phyloP scores from a whole-genome alignment of 2,113 vertebrate species.

The Nansenia antarctica region DNA sequence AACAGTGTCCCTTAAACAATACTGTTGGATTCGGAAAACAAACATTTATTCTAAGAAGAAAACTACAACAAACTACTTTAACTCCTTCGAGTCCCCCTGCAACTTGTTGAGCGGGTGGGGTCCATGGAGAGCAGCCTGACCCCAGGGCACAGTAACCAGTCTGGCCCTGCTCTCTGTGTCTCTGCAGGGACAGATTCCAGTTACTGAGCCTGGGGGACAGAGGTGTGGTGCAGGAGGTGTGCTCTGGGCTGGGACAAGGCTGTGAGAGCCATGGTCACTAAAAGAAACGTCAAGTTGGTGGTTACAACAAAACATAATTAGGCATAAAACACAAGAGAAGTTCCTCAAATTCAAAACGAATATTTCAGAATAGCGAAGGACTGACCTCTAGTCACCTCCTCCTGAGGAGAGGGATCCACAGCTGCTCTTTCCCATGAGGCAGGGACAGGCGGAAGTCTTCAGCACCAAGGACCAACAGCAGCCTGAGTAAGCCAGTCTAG shows the following conservation, averaged over 20 bases:
- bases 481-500: neutral
- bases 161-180: slow-evolving; percentile 63
- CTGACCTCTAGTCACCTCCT: neutral
- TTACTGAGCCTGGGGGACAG: slow-evolving; percentile 70
- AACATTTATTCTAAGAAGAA: neutral
- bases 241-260: neutral
- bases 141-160: slow-evolving; percentile 70
- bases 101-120: neutral
- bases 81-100: neutral
- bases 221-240: neutral
- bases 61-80: neutral
- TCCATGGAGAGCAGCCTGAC: slow-evolving; percentile 34
- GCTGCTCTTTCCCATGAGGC: neutral
- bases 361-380: neutral
- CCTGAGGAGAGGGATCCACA: neutral
- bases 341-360: neutral
- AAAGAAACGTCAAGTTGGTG: neutral
- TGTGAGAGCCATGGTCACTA: neutral
- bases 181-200: slow-evolving; percentile 77
- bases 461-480: neutral
- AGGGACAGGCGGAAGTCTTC: neutral
- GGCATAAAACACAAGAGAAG: neutral
- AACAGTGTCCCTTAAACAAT: neutral
- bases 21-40: neutral
- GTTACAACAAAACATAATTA: neutral